These are phyloP conservation scores for Pan troglodytes DNA, from an alignment of 2,113 vertebrate species.

Conservation along the genomic window NHGRI_mPanTro3-v2.1_pri NC_072417.2:92694001-92694500, in stretches of 20 bases:
- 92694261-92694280: neutral
- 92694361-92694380: neutral
- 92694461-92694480: neutral
- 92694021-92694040: neutral
- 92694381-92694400: neutral
- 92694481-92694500: neutral
- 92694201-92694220: neutral
- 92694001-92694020: constrained; percentile 45
- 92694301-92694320: neutral
- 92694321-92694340: fast-evolving
- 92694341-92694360: neutral
- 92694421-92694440: neutral
- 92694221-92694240: fast-evolving
- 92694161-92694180: neutral
- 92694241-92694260: fast-evolving
- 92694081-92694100: neutral
- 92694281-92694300: neutral
- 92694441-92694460: fast-evolving
- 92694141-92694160: neutral
- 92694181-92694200: neutral
- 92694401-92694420: neutral
- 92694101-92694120: neutral
- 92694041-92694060: neutral
- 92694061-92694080: neutral
- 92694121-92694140: neutral